Conservation (phyloP, 2,888 invertebrate species). For the Acrobasis consociella region DNA sequence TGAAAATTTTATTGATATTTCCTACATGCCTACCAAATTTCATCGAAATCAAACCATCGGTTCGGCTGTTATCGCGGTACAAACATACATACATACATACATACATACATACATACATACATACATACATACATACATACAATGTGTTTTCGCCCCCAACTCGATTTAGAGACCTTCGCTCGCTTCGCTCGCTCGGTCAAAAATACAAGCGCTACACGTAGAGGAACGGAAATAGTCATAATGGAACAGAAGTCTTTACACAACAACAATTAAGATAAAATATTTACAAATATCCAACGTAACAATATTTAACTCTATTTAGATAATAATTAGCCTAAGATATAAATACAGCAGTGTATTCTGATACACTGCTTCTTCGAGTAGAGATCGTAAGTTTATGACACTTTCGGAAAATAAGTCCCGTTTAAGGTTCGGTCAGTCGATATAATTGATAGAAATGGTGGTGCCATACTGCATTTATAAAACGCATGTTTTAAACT, state of each 20-base stretch:
- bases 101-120: too few relatives aligned
- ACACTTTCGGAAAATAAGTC: slow-evolving; percentile 26
- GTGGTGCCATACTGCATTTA: too few relatives aligned
- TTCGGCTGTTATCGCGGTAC: too few relatives aligned
- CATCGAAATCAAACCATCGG: too few relatives aligned
- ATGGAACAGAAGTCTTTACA: slow-evolving; percentile 71
- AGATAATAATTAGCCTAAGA: slow-evolving; percentile 36
- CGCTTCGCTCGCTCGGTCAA: too few relatives aligned
- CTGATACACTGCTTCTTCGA: slow-evolving; percentile 24
- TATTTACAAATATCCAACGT: slow-evolving; percentile 65
- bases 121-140: too few relatives aligned
- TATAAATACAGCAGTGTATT: slow-evolving; percentile 29
- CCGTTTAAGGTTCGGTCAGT: slow-evolving; percentile 6
- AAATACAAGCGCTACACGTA: slow-evolving; percentile 26
- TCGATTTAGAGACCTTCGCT: too few relatives aligned
- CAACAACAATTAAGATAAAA: slow-evolving; percentile 69
- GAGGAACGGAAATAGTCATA: slow-evolving; percentile 42
- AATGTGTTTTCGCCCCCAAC: too few relatives aligned
- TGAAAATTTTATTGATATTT: too few relatives aligned
- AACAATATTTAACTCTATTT: slow-evolving; percentile 50
- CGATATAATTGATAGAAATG: not conserved
- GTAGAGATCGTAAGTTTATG: slow-evolving; percentile 32
- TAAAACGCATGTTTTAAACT: too few relatives aligned
- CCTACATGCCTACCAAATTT: too few relatives aligned
- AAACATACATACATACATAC: too few relatives aligned